phyloP scores from a whole-genome alignment of 2,888 invertebrate genomes.

The Nemapogon koenigi region DNA sequence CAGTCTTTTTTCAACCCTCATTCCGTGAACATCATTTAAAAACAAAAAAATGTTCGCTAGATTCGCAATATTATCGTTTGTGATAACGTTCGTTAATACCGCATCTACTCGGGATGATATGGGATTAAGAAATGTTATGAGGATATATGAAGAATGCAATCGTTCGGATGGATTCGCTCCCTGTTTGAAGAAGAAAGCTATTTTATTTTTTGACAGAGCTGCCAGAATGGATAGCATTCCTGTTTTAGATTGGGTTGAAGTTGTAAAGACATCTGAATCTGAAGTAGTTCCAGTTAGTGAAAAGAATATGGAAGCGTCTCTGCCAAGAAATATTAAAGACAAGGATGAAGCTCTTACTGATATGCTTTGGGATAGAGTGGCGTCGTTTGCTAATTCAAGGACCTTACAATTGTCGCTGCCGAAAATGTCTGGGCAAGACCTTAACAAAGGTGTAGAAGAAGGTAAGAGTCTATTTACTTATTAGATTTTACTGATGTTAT shows the following conservation, averaged over 20 bases:
- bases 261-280: constrained; percentile 62
- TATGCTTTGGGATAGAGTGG: constrained; percentile 74
- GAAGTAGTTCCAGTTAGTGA: constrained; percentile 60
- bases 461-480: constrained; percentile 63
- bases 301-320: constrained; percentile 71
- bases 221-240: constrained; percentile 72
- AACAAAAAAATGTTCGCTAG: constrained; percentile 34
- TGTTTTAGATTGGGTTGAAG: constrained; percentile 68
- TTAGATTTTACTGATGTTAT: too few relatives aligned
- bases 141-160: constrained; percentile 81
- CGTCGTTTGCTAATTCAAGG: constrained; percentile 75
- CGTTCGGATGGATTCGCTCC: constrained; percentile 72
- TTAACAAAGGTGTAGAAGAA: constrained; percentile 77
- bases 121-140: constrained; percentile 70
- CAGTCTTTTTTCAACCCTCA: constrained; percentile 62
- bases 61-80: constrained; percentile 31
- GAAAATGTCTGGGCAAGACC: constrained; percentile 70
- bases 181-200: constrained; percentile 83
- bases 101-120: constrained; percentile 43
- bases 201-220: constrained; percentile 78
- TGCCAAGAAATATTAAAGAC: constrained; percentile 71
- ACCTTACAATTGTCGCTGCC: constrained; percentile 80
- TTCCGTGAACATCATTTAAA: constrained; percentile 30
- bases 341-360: constrained; percentile 72
- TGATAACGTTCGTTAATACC: constrained; percentile 22